phyloP scores from a whole-genome alignment of 1,140 invertebrate genomes.

The Anoplophora glabripennis region DNA sequence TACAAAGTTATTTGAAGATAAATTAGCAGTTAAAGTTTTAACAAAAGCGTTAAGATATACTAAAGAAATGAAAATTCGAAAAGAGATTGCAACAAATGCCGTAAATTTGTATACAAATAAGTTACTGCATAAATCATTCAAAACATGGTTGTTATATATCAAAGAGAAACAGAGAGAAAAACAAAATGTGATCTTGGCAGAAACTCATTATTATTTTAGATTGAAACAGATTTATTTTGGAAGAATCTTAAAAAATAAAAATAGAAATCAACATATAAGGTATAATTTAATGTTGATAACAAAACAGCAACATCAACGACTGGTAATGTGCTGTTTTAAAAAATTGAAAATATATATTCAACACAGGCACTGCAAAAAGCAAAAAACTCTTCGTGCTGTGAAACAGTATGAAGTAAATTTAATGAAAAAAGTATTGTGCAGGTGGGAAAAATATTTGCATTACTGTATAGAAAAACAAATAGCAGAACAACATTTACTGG shows the following conservation, averaged over 20 bases:
- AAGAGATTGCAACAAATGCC: slow-evolving; percentile 9
- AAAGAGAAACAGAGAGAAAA: slow-evolving; percentile 7
- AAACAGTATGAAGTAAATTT: slow-evolving; percentile 9
- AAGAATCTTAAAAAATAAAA: background rate
- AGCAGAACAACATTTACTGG: no score
- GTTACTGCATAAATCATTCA: slow-evolving; percentile 22
- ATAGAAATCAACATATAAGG: background rate
- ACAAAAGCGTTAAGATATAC: slow-evolving; percentile 7
- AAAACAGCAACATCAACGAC: background rate
- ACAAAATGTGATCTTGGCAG: slow-evolving; percentile 7
- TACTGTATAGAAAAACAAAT: background rate
- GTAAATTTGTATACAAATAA: slow-evolving; percentile 18
- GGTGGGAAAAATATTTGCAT: slow-evolving; percentile 11
- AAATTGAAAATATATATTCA: slow-evolving; percentile 9
- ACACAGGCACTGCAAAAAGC: slow-evolving; percentile 10
- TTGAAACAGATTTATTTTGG: slow-evolving; percentile 5
- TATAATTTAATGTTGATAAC: background rate
- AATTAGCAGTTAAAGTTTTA: slow-evolving; percentile 14
- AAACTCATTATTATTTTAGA: slow-evolving; percentile 12
- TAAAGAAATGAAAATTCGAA: slow-evolving; percentile 6
- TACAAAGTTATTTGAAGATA: slow-evolving; percentile 8
- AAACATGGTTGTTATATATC: slow-evolving; percentile 17
- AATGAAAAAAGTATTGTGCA: slow-evolving; percentile 13
- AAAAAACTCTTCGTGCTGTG: slow-evolving; percentile 10
- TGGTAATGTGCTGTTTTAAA: slow-evolving; percentile 12